Conservation (phyloP, 92 coral and sea anemone genomes). For the Hydrozoanthus gracilis region DNA sequence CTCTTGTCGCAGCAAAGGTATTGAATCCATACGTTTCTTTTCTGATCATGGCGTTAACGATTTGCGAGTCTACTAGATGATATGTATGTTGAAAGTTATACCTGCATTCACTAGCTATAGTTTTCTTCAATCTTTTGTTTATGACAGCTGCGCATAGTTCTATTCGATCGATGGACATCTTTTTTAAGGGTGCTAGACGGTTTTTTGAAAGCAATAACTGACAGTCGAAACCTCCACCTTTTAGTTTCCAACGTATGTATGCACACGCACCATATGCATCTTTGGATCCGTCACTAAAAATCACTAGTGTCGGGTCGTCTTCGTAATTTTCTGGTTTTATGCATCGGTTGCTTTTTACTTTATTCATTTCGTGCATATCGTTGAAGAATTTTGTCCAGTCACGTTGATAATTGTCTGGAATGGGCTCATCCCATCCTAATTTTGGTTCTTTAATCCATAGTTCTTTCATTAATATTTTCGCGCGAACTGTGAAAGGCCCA, state of each 20-base stretch:
- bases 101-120: constrained; percentile 58
- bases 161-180: constrained; percentile 61
- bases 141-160: constrained; percentile 69
- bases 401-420: constrained; percentile 40
- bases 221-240: constrained; percentile 27
- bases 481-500: constrained; percentile 64
- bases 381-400: constrained; percentile 57
- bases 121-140: constrained; percentile 53
- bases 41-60: constrained; percentile 68
- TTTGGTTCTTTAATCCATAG: constrained; percentile 49
- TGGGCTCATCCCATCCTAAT: constrained; percentile 65
- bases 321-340: constrained; percentile 60
- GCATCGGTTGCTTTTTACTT: constrained; percentile 60
- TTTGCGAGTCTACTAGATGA: constrained; percentile 70
- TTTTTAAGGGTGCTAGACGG: constrained; percentile 65
- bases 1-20: constrained; percentile 69
- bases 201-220: constrained; percentile 59
- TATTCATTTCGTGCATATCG: constrained; percentile 60
- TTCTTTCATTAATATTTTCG: constrained; percentile 66
- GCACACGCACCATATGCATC: constrained; percentile 75
- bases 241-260: constrained; percentile 61
- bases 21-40: constrained; percentile 73
- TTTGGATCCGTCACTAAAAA: constrained; percentile 71
- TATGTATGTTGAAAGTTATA: constrained; percentile 48
- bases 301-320: constrained; percentile 58